A percentile compares a stretch with the other conserved stretches of the same genome.
These are phyloP conservation scores for Sebastes fasciatus DNA, from an alignment of 2,113 vertebrate genomes.

Conservation along the genomic window DNA sequence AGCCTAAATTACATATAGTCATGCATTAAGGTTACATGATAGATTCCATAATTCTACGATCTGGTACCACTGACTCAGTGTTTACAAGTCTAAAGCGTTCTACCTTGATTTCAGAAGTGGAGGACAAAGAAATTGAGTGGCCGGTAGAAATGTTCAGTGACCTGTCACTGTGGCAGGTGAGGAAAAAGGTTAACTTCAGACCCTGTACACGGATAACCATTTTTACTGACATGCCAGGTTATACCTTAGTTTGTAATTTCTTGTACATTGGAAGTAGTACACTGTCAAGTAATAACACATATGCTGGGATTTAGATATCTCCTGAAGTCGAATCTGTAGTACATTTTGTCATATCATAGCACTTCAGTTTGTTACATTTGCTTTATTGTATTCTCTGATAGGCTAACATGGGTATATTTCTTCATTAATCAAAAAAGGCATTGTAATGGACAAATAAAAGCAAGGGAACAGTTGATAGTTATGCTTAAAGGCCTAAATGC, in stretches of 20 bases:
- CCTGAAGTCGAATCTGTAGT: not conserved
- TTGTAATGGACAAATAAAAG: slow-evolving; percentile 30
- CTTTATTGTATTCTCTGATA: slow-evolving; percentile 3
- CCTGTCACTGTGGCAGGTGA: too few species aligned
- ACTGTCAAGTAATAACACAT: not conserved
- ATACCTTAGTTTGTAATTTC: not conserved
- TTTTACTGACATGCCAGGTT: not conserved
- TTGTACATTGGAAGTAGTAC: not conserved
- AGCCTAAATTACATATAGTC: too few species aligned
- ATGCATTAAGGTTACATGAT: too few species aligned
- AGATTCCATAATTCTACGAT: too few species aligned
- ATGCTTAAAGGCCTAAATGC: slow-evolving; percentile 26
- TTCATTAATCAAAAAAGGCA: slow-evolving; percentile 25
- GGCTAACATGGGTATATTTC: not conserved
- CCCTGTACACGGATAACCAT: not conserved
- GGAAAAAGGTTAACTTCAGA: too few species aligned
- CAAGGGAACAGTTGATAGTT: slow-evolving; percentile 9
- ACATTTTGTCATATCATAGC: not conserved
- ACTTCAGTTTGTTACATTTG: slow-evolving; percentile 1
- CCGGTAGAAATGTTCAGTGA: too few species aligned
- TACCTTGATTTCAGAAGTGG: too few species aligned
- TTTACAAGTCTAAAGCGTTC: too few species aligned
- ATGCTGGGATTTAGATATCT: not conserved
- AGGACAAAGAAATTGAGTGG: too few species aligned
- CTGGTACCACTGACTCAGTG: too few species aligned